Conservation (phyloP, 1,140 invertebrate species). For the Liolophura sinensis region DNA sequence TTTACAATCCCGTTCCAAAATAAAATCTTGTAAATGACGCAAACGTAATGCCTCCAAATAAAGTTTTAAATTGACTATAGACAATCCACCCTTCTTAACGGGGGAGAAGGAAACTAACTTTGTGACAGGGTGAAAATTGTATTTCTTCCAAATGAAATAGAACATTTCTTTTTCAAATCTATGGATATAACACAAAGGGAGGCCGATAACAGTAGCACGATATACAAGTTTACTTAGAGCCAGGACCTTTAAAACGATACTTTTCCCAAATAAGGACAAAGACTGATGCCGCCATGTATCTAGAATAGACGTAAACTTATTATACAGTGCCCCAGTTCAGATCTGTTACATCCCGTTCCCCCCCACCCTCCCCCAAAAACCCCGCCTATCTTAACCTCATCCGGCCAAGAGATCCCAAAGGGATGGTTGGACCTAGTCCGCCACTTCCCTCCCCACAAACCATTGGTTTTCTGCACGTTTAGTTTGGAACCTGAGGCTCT, state of each 20-base stretch:
- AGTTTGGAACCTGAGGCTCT: slow-evolving; percentile 29
- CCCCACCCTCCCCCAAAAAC: slow-evolving; percentile 22
- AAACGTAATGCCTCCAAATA: slow-evolving; percentile 4
- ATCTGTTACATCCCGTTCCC: slow-evolving; percentile 17
- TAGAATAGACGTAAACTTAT: slow-evolving; percentile 16
- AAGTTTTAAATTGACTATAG: slow-evolving; percentile 3
- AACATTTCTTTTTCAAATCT: neutral
- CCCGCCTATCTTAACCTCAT: slow-evolving; percentile 22
- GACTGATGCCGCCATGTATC: slow-evolving; percentile 9
- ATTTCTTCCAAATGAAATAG: slow-evolving; percentile 6
- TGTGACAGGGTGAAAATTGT: slow-evolving; percentile 3
- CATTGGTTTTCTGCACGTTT: slow-evolving; percentile 25
- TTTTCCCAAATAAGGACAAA: slow-evolving; percentile 27
- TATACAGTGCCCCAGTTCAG: slow-evolving; percentile 22
- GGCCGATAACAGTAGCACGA: slow-evolving; percentile 12
- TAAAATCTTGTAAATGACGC: slow-evolving; percentile 5
- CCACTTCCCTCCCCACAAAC: slow-evolving; percentile 29
- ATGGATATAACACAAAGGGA: slow-evolving; percentile 16
- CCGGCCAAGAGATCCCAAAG: slow-evolving; percentile 29
- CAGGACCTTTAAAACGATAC: slow-evolving; percentile 21
- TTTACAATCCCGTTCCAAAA: neutral
- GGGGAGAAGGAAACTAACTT: neutral
- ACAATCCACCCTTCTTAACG: slow-evolving; percentile 5
- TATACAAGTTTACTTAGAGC: slow-evolving; percentile 28
- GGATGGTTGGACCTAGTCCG: slow-evolving; percentile 20